These are phyloP conservation scores for Aphyosemion australe DNA, from an alignment of 2,113 vertebrate genomes.

Conservation along the genomic window DNA sequence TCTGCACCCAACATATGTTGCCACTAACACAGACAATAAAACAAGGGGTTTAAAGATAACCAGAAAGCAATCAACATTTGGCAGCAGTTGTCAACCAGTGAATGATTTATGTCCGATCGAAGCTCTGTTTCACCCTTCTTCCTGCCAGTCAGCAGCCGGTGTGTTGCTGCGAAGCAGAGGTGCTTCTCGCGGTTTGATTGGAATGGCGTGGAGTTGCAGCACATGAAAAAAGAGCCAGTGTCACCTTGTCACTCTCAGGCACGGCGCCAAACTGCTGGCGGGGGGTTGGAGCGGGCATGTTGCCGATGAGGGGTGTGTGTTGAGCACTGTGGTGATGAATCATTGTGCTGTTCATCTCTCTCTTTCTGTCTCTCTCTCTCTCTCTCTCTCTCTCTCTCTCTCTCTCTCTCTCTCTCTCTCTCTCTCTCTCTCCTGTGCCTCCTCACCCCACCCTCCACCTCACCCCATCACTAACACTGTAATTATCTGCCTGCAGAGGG, in stretches of 20 bases:
- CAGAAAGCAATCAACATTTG: slow-evolving; percentile 70
- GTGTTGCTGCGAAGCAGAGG: slow-evolving; percentile 62
- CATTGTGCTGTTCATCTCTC: slow-evolving; percentile 55
- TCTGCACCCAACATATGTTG: slow-evolving; percentile 56
- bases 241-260: slow-evolving; percentile 79
- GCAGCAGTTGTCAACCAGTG: slow-evolving; percentile 56
- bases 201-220: slow-evolving; percentile 60
- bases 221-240: slow-evolving; percentile 68
- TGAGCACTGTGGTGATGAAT: slow-evolving; percentile 70
- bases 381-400: slow-evolving; percentile 4
- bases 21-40: slow-evolving; percentile 56
- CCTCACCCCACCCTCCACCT: slow-evolving; percentile 54
- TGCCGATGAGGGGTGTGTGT: slow-evolving; percentile 57
- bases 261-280: slow-evolving; percentile 65
- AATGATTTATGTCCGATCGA: slow-evolving; percentile 73
- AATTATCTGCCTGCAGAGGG: slow-evolving; percentile 74
- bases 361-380: background rate
- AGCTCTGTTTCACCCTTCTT: slow-evolving; percentile 52
- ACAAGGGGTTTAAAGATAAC: slow-evolving; percentile 68
- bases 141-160: slow-evolving; percentile 57
- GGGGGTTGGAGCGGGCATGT: slow-evolving; percentile 60
- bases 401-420: background rate
- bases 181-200: slow-evolving; percentile 60
- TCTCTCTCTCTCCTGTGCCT: slow-evolving; percentile 24
- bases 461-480: slow-evolving; percentile 73